Evolutionary conservation across 2,888 invertebrate genomes (phyloP).

Genomic region (Tricholauxania praeusta): DNA sequence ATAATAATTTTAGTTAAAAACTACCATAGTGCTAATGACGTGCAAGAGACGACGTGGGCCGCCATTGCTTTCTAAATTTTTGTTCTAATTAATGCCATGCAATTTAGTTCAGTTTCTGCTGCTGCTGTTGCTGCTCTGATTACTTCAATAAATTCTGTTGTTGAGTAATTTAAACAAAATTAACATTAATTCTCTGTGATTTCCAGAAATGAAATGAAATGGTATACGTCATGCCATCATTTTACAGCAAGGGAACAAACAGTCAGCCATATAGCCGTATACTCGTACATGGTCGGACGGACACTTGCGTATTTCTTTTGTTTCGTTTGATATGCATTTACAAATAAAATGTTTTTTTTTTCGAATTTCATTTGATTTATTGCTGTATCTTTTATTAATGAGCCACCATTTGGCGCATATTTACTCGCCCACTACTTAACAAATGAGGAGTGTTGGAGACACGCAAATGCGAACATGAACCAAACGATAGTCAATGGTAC

Average conservation of each 20-base stretch:
- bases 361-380: neutral
- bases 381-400: conserved; percentile 5
- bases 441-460: neutral
- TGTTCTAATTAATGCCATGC: conserved; percentile 21
- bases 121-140: conserved; percentile 4
- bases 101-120: neutral
- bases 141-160: conserved; percentile 5
- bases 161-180: conserved; percentile 45
- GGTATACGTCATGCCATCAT: neutral
- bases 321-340: too few species aligned
- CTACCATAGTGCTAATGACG: too few species aligned
- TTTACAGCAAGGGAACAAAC: too few species aligned
- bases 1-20: too few species aligned
- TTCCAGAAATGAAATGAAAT: neutral
- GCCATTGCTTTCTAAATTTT: neutral
- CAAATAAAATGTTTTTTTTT: too few species aligned
- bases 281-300: too few species aligned
- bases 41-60: too few species aligned
- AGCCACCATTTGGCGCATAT: conserved; percentile 1
- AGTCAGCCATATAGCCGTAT: too few species aligned
- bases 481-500: too few species aligned
- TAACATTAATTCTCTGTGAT: conserved; percentile 51
- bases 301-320: too few species aligned
- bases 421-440: neutral
- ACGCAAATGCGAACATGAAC: neutral